Conservation (phyloP, 2,113 vertebrate genomes). For the Sciurus niger region DNA sequence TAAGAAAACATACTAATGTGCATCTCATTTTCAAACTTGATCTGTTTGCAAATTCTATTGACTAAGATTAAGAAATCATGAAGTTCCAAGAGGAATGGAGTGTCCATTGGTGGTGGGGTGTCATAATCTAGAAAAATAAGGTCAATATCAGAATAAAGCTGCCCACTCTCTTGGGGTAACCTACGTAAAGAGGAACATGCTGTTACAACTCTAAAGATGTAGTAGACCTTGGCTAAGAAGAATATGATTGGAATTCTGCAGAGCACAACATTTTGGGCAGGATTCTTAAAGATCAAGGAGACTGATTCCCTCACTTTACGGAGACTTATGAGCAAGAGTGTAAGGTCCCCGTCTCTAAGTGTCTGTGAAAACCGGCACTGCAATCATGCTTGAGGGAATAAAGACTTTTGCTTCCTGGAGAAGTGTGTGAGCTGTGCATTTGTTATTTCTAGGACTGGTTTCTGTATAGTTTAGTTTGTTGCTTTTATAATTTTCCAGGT, state of each 20-base stretch:
- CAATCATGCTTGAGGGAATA: not conserved
- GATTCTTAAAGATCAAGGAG: too few species aligned
- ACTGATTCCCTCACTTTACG: not conserved
- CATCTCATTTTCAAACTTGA: too few species aligned
- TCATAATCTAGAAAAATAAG: not conserved
- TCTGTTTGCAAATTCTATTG: too few species aligned
- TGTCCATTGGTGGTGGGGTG: not conserved
- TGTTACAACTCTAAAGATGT: not conserved
- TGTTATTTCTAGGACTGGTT: not conserved
- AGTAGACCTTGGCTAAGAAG: not conserved
- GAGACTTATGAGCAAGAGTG: not conserved
- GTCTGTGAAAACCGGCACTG: rapidly evolving
- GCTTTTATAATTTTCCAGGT: not conserved
- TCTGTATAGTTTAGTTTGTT: not conserved
- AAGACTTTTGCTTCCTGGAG: not conserved
- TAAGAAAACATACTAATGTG: not conserved
- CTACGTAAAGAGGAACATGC: not conserved
- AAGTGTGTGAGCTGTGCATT: not conserved
- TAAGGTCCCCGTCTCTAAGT: not conserved
- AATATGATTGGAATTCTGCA: not conserved
- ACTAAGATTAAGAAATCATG: too few species aligned
- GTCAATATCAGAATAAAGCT: not conserved
- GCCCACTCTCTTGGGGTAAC: too few species aligned
- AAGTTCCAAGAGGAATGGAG: not conserved
- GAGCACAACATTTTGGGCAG: not conserved